Conservation (phyloP, 2,888 invertebrate species). For the Biston stratarius region DNA sequence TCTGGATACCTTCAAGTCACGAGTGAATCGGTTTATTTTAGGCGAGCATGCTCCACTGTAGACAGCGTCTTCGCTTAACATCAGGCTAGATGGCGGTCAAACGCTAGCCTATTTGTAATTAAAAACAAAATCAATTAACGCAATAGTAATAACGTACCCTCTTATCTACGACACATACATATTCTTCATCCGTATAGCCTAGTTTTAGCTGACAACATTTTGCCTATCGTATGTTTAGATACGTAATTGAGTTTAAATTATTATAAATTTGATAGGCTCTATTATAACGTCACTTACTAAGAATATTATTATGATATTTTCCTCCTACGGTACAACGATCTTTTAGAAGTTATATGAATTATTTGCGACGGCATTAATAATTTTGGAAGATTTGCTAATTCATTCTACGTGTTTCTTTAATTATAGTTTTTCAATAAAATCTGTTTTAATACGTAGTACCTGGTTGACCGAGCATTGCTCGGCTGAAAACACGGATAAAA, state of each 20-base stretch:
- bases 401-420: not conserved
- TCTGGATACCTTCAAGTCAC: no score
- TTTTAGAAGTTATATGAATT: slow-evolving; percentile 9
- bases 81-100: no score
- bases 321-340: slow-evolving; percentile 20
- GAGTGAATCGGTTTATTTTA: no score
- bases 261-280: not conserved
- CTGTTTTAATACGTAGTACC: not conserved
- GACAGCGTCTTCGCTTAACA: no score
- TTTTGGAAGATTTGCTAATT: not conserved
- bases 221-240: not conserved
- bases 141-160: not conserved
- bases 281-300: slow-evolving; percentile 2
- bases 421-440: not conserved
- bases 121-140: not conserved
- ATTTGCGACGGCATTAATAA: not conserved
- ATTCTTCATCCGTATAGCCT: not conserved
- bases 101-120: no score
- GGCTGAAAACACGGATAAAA: no score
- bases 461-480: no score
- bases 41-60: no score
- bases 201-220: slow-evolving; percentile 1
- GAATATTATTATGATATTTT: slow-evolving; percentile 16
- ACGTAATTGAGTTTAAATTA: not conserved
- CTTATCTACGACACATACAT: not conserved